Base-by-base conservation (phyloP, 2,113 vertebrate species). In the Tauraco erythrolophus region DNA sequence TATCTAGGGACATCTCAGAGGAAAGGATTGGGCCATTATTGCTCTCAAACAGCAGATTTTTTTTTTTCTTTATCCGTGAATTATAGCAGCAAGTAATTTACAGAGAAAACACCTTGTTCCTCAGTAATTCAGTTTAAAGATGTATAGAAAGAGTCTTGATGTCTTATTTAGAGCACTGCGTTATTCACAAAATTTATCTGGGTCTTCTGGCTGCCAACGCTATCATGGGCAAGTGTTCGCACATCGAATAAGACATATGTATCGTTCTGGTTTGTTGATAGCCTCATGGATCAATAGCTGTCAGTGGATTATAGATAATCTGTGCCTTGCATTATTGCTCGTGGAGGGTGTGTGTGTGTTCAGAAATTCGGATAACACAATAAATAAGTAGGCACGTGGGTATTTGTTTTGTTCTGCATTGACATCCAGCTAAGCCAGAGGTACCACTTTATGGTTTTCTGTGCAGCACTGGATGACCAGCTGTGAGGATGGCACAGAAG, bases 271-370 rank as follows among this genome's bases (percentile, higher is more conserved):
- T 76, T 87, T 95, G 80, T 60, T 95, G 91, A 79, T 96, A 84
- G 80, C 53, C 79, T 72, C 9, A 1, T 88, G 86, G 90, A 96
- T 96, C 89, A 84, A 84, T 89, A 94, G 61, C 80, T 97, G 94
- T 58, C 86, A 60, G 86, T 58, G 80, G 41, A 57, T 94, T 83
- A 65, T 23, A 89, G 88, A 69, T 83, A 90, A 82, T 92, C 88
- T 72, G 53, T 35, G 27, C 84, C 65, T 79, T 89, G 35, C 53
- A 15, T 61, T 92, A 75, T 65, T 91, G 80, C 54, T 61, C 61
- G 37, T 37, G 62, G 13, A 41, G 68, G 3, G 45, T 33, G 37
- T 48, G 50, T 37, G 60, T 53, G 35, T 27, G 11, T 77, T 92
- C 53, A 79, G 83, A 85, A 87, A 60, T 81, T 71, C 48, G 60